phyloP scores from a whole-genome alignment of 2,888 invertebrate species.

The Crematogaster levior region DNA sequence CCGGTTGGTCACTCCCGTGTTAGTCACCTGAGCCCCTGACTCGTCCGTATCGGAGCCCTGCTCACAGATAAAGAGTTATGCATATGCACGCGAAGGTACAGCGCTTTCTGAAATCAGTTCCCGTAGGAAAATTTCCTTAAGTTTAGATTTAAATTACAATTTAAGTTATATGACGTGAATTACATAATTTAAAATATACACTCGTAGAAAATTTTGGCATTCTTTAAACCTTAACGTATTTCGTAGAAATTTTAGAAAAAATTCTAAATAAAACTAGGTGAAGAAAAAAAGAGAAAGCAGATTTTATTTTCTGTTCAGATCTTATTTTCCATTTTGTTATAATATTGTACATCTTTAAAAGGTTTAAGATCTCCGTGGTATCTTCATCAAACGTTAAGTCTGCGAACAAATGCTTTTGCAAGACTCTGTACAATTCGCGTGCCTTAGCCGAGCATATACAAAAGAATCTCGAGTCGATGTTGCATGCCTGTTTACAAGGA shows the following conservation, averaged over 20 bases:
- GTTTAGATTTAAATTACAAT: background rate
- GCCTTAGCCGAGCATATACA: constrained; percentile 13
- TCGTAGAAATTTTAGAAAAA: background rate
- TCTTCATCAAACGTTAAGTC: background rate
- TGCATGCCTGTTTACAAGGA: constrained; percentile 52
- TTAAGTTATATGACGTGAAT: background rate
- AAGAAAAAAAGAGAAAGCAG: background rate
- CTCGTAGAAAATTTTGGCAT: background rate
- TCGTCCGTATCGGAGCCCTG: constrained; percentile 40
- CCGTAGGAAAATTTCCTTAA: background rate
- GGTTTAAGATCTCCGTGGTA: too few species aligned
- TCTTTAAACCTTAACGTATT: background rate
- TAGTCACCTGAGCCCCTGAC: constrained; percentile 56
- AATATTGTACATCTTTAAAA: background rate
- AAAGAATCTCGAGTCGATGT: constrained; percentile 37
- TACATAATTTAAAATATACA: background rate
- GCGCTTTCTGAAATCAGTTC: constrained; percentile 14
- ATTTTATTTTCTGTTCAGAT: too few species aligned
- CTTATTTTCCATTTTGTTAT: background rate
- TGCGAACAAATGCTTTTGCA: constrained; percentile 12
- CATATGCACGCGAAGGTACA: constrained; percentile 1
- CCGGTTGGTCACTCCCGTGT: constrained; percentile 23
- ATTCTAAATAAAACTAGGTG: background rate
- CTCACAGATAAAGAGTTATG: constrained; percentile 34
- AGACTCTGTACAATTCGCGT: constrained; percentile 36